These are phyloP conservation scores for Drosophila santomea DNA, from an alignment of 1,140 invertebrate genomes.

Conservation along the genomic window DNA sequence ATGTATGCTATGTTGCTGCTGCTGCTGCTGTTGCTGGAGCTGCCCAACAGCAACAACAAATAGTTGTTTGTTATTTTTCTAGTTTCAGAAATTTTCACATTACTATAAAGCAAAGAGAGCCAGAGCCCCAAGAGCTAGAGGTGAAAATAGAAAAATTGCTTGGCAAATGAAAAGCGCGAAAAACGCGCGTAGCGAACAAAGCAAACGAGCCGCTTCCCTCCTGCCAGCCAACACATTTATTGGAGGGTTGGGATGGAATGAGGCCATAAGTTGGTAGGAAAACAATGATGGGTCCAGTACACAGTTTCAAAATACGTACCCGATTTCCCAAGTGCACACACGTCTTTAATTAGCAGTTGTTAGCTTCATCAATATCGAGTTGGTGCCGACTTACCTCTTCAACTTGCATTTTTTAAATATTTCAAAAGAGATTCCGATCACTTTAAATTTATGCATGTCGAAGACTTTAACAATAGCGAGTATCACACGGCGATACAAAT, in stretches of 20 bases:
- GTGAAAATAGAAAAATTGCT: constrained; percentile 78
- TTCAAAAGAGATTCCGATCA: too few relatives aligned
- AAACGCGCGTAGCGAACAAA: constrained; percentile 76
- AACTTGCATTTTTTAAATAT: too few relatives aligned
- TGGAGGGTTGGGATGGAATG: constrained; percentile 21
- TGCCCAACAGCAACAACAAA: constrained; percentile 40
- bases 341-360: not conserved
- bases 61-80: constrained; percentile 68
- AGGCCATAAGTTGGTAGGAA: constrained; percentile 29
- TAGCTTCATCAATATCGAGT: not conserved
- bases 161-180: constrained; percentile 80
- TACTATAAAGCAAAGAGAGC: constrained; percentile 72
- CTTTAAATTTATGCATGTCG: too few relatives aligned
- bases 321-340: constrained; percentile 11
- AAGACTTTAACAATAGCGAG: too few relatives aligned
- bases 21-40: constrained; percentile 3
- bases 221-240: not conserved
- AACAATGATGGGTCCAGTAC: constrained; percentile 13
- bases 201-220: constrained; percentile 55
- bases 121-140: constrained; percentile 47
- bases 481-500: too few relatives aligned
- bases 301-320: constrained; percentile 1
- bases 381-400: not conserved
- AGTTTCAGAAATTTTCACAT: constrained; percentile 79
- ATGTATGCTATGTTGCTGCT: constrained; percentile 6